Conservation (phyloP, 2,113 vertebrate species). For the Sebastes fasciatus region DNA sequence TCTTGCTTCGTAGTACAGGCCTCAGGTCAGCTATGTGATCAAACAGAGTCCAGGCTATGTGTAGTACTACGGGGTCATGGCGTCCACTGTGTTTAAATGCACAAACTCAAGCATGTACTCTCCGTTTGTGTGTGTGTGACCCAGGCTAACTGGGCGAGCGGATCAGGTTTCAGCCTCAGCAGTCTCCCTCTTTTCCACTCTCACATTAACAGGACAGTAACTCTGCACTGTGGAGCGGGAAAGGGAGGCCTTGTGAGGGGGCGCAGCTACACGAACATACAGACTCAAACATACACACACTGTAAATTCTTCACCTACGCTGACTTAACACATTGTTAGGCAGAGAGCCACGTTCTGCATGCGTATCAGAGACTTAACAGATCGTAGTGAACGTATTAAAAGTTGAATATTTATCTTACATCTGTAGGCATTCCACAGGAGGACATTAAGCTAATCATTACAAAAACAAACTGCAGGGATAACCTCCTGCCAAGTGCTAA, state of each 20-base stretch:
- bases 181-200: slow-evolving; percentile 61
- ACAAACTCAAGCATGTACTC: slow-evolving; percentile 25
- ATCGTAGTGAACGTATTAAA: background rate
- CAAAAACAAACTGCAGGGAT: slow-evolving; percentile 45
- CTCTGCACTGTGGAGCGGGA: slow-evolving; percentile 28
- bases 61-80: slow-evolving; percentile 9
- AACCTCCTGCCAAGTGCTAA: slow-evolving; percentile 49
- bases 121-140: slow-evolving; percentile 28
- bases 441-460: slow-evolving; percentile 52
- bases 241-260: slow-evolving; percentile 61
- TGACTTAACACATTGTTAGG: slow-evolving; percentile 25
- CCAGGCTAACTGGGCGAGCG: slow-evolving; percentile 38
- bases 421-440: slow-evolving; percentile 27
- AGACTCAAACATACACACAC: slow-evolving; percentile 26
- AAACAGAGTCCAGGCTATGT: slow-evolving; percentile 4
- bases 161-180: slow-evolving; percentile 74
- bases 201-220: slow-evolving; percentile 65
- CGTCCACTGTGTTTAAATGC: slow-evolving; percentile 5
- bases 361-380: background rate
- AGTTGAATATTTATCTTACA: slow-evolving; percentile 36
- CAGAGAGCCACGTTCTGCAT: slow-evolving; percentile 20
- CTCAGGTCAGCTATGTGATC: slow-evolving; percentile 22
- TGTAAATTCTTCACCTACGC: slow-evolving; percentile 36
- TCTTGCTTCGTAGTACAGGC: too few relatives aligned
- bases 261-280: slow-evolving; percentile 25